These are phyloP conservation scores for Rhagonycha lutea DNA, from an alignment of 2,888 invertebrate genomes.

Conservation along the genomic window DNA sequence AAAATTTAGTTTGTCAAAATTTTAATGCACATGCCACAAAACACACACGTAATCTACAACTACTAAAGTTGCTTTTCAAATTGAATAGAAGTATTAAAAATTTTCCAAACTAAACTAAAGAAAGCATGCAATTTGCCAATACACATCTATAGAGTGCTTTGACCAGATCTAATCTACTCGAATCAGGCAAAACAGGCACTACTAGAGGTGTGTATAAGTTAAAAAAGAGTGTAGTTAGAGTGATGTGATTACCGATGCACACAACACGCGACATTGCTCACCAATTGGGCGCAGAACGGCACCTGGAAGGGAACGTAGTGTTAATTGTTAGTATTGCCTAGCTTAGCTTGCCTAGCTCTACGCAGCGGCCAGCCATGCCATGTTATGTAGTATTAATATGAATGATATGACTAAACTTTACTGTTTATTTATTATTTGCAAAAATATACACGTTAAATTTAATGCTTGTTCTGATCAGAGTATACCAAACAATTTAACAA, in stretches of 20 bases:
- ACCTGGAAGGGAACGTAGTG: conserved; percentile 71
- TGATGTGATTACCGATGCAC: conserved; percentile 91
- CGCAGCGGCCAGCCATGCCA: conserved; percentile 52
- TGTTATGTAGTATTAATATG: conserved; percentile 28
- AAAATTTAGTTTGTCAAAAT: not conserved
- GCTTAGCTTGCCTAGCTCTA: conserved; percentile 52
- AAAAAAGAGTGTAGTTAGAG: conserved; percentile 59
- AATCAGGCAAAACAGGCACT: conserved; percentile 50
- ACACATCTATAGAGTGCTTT: conserved; percentile 56
- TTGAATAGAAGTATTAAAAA: not conserved
- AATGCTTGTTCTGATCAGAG: not conserved
- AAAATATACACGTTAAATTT: not conserved
- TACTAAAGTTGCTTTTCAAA: conserved; percentile 12
- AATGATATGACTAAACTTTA: not conserved
- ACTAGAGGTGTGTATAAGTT: conserved; percentile 55
- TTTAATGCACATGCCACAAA: conserved; percentile 1
- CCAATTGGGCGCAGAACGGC: conserved; percentile 92
- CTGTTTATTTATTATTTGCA: not conserved
- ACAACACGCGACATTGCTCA: conserved; percentile 95
- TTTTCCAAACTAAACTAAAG: conserved; percentile 15
- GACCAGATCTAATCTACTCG: conserved; percentile 26
- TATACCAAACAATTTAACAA: not conserved
- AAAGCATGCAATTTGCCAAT: conserved; percentile 42
- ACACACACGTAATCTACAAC: conserved; percentile 37
- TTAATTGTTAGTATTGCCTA: conserved; percentile 59